Conservation (phyloP, 1,140 invertebrate species). For the Aphelenchoides fujianensis region DNA sequence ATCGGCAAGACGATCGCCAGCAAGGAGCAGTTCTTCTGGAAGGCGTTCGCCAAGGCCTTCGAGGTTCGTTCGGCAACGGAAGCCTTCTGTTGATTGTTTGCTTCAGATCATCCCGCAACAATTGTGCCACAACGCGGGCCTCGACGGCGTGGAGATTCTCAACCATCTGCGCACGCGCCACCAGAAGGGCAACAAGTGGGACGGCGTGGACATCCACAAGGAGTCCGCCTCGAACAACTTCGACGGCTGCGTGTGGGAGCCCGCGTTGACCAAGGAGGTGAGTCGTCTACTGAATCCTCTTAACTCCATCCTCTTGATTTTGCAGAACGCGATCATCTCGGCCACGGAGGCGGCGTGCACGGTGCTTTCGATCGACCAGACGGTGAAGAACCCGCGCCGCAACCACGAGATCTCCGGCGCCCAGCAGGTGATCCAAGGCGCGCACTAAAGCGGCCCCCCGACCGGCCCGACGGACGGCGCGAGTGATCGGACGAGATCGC, state of each 20-base stretch:
- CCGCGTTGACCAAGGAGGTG: slow-evolving; percentile 83
- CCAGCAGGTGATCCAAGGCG: slow-evolving; percentile 16
- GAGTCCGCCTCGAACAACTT: slow-evolving; percentile 94
- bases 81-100: slow-evolving; percentile 21
- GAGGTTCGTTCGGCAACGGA: slow-evolving; percentile 68
- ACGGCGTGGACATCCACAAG: slow-evolving; percentile 81
- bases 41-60: slow-evolving; percentile 85
- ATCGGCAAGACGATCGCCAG: slow-evolving; percentile 85
- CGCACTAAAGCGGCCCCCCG: too few species aligned
- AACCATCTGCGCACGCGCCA: slow-evolving; percentile 95
- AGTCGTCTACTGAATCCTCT: slow-evolving; percentile 23
- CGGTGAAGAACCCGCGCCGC: slow-evolving; percentile 68
- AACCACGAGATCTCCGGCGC: slow-evolving; percentile 58
- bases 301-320: too few species aligned
- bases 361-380: slow-evolving; percentile 95
- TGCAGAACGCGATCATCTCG: slow-evolving; percentile 82
- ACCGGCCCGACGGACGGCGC: too few species aligned
- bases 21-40: slow-evolving; percentile 91
- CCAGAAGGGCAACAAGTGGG: slow-evolving; percentile 86
- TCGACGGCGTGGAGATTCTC: slow-evolving; percentile 94
- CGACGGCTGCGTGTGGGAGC: slow-evolving; percentile 92
- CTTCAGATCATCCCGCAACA: slow-evolving; percentile 81
- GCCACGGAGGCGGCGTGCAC: slow-evolving; percentile 92
- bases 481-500: too few species aligned
- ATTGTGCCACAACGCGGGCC: slow-evolving; percentile 96